Evolutionary conservation across 2,888 invertebrate genomes (phyloP), one percentile per base, ranked within the genome.

Genomic region (Toxonevra muliebris): DNA sequence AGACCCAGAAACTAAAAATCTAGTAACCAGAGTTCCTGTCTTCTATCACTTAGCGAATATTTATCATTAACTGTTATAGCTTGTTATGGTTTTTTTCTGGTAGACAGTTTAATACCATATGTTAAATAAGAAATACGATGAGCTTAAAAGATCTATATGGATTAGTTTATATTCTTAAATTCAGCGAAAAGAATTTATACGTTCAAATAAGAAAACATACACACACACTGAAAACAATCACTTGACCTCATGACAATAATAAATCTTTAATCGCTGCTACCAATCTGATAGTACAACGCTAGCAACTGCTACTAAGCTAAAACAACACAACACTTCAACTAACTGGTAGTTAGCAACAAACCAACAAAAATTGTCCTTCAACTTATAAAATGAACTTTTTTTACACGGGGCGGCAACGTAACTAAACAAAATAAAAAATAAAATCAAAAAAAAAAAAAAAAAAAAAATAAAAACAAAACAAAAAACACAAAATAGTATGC

Each of bases 231-330:
- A 17, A 54, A 54, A 54, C 19, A 54, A 54, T 66, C 66, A 61
- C 66, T 66, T 66, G 66, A 66, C 66, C 66, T 66, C 61, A 61
- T 61, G 66, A 11, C 60, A 66, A 50, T 54, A 54, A 66, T 66
- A 66, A 61, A 66, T 53, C 60, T 61, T 54, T 12, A 57, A 55
- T 61, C 52, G 40, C 19, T 52, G 45, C 59, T 4, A 19, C 58
- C 40, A 41, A 52, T 61, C 45, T 41, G 45, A 48, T 48, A 48
- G 50, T 15, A n/a, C n/a, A n/a, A n/a, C n/a, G n/a, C n/a, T n/a
- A n/a, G 15, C 2, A 13, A 48, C 50, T 61, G 43, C 17, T 15
- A 12, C 17, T 42, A 19, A 50, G 19, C 15, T 13, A 15, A 20
- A 48, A 8, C 41, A 43, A 40, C 50, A 65, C 17, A 58, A 58